Conservation (phyloP, 2,797 vertebrate species). For the Gouania willdenowi region DNA sequence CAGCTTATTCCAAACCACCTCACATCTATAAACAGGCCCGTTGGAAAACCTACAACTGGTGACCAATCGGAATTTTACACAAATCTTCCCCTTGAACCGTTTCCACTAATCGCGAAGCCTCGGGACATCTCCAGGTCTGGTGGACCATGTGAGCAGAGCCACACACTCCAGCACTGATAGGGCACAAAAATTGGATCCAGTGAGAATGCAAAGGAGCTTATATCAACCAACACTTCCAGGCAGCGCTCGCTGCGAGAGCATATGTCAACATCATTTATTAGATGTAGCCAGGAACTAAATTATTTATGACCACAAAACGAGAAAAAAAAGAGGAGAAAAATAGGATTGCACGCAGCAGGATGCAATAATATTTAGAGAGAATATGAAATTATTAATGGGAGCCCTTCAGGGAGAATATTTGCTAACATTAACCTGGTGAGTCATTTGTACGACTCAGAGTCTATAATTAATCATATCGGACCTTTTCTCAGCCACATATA, state of each 20-base stretch:
- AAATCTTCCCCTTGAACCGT: conserved; percentile 43
- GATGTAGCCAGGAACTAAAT: conserved; percentile 83
- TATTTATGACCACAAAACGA: conserved; percentile 82
- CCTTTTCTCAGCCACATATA: conserved; percentile 63
- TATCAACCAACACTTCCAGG: conserved; percentile 80
- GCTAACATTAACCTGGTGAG: conserved; percentile 76
- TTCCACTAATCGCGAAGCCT: conserved; percentile 77
- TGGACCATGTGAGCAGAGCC: conserved; percentile 72
- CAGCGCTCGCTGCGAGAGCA: conserved; percentile 79
- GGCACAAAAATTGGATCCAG: conserved; percentile 83
- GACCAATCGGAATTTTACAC: conserved; percentile 59
- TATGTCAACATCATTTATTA: conserved; percentile 86
- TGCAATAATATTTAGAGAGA: conserved; percentile 81
- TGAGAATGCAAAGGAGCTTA: conserved; percentile 83
- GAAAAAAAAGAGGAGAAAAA: conserved; percentile 3
- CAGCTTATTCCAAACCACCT: too few relatives aligned
- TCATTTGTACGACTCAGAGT: conserved; percentile 69
- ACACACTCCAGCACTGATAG: conserved; percentile 77
- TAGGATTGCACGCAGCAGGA: conserved; percentile 74
- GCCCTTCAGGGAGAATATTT: conserved; percentile 79
- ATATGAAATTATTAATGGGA: conserved; percentile 81
- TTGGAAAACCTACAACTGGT: conserved; percentile 50
- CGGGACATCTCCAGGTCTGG: conserved; percentile 70
- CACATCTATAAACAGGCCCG: conserved; percentile 3
- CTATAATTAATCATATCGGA: conserved; percentile 76